Conservation (phyloP, 1,140 invertebrate species). For the Papilio machaon region DNA sequence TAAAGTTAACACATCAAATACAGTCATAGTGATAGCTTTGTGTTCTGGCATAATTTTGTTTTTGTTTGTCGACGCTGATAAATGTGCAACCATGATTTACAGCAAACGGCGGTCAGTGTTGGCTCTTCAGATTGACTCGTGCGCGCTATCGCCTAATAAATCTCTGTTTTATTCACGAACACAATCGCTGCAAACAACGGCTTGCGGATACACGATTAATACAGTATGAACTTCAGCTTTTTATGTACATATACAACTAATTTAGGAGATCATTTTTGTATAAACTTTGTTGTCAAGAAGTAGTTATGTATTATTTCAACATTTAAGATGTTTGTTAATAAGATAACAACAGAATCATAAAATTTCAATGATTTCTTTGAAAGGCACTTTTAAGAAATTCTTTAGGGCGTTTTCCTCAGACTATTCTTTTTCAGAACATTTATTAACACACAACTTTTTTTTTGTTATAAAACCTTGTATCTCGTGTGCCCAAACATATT, state of each 20-base stretch:
- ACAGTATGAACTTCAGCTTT: neutral
- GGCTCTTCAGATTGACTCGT: conserved; percentile 29
- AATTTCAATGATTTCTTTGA: too few species aligned
- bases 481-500: neutral
- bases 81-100: conserved; percentile 26
- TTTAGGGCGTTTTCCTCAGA: too few species aligned
- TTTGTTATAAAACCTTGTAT: neutral
- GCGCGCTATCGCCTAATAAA: conserved; percentile 34
- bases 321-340: too few species aligned
- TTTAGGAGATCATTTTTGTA: neutral
- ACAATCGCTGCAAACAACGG: neutral
- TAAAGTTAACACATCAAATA: neutral
- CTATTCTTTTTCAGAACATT: neutral
- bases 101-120: conserved; percentile 5
- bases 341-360: too few species aligned
- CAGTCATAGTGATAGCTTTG: neutral
- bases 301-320: too few species aligned
- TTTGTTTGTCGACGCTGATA: conserved; percentile 16
- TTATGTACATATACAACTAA: neutral
- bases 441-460: neutral
- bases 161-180: conserved; percentile 35
- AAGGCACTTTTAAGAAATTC: too few species aligned
- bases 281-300: too few species aligned
- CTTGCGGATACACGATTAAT: neutral
- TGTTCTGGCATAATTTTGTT: conserved; percentile 1